A percentile compares a stretch with the other conserved stretches of the same genome.
phyloP scores from a whole-genome alignment of 2,113 vertebrate genomes.

The Vicugna pacos region DNA sequence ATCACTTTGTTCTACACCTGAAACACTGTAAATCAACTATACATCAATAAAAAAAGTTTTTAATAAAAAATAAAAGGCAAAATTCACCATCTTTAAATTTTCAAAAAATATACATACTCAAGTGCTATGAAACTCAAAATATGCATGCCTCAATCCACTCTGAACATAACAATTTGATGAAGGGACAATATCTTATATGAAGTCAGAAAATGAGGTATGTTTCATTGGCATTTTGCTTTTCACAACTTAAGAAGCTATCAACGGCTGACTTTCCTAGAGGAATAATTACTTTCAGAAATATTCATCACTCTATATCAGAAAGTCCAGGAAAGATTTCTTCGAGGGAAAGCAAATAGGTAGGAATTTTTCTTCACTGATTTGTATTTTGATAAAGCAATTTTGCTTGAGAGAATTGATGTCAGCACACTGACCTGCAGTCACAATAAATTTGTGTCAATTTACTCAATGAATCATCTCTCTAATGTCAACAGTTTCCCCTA shows the following conservation, averaged over 20 bases:
- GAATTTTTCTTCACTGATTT: conserved; percentile 27
- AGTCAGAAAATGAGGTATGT: conserved; percentile 26
- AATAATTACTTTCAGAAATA: conserved; percentile 58
- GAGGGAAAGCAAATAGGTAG: neutral
- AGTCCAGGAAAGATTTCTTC: conserved; percentile 40
- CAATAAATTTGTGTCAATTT: conserved; percentile 59
- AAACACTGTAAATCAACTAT: too few relatives aligned
- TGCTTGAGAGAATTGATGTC: conserved; percentile 44
- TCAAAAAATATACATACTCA: neutral
- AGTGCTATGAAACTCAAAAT: neutral
- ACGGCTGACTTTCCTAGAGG: conserved; percentile 16
- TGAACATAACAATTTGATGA: neutral
- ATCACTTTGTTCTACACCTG: too few relatives aligned
- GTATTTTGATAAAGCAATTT: conserved; percentile 57
- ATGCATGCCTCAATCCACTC: neutral
- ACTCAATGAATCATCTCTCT: conserved; percentile 29
- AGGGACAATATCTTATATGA: neutral
- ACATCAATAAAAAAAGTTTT: too few relatives aligned
- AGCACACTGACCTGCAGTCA: conserved; percentile 55
- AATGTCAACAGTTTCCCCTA: conserved; percentile 51
- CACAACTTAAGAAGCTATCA: neutral
- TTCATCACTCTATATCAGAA: neutral
- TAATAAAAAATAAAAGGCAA: too few relatives aligned
- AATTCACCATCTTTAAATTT: too few relatives aligned
- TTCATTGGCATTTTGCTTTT: conserved; percentile 46